A percentile compares a stretch with the other conserved stretches of the same genome.
These are phyloP conservation scores for Uria aalge DNA, from an alignment of 2,113 vertebrate genomes.

Conservation along the genomic window DNA sequence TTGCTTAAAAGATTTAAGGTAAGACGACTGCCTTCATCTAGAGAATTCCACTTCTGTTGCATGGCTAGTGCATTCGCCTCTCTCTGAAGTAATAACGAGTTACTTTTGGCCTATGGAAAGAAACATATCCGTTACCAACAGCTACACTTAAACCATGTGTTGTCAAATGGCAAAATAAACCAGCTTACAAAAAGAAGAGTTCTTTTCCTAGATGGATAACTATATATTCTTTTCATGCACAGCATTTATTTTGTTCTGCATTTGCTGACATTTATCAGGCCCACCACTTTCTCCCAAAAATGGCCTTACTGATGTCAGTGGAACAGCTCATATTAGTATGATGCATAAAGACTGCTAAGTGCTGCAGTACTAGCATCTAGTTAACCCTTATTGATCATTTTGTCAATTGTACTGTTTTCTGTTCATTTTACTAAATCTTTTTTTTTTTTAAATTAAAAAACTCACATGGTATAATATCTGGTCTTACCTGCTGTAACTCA, in stretches of 20 bases:
- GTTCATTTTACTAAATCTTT: background rate
- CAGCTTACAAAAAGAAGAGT: background rate
- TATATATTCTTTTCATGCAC: background rate
- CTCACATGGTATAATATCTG: background rate
- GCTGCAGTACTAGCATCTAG: accelerated
- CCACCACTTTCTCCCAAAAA: background rate
- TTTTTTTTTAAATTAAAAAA: background rate
- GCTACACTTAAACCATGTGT: background rate
- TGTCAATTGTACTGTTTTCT: background rate
- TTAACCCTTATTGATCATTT: background rate
- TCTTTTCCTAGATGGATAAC: background rate
- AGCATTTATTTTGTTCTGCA: background rate
- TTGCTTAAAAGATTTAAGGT: constrained; percentile 80
- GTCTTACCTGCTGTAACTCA: constrained; percentile 81
- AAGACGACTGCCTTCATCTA: constrained; percentile 77
- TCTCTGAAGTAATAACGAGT: constrained; percentile 78
- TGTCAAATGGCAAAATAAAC: background rate
- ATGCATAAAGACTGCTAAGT: background rate
- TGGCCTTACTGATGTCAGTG: background rate
- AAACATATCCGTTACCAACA: background rate
- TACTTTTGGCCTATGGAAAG: constrained; percentile 75
- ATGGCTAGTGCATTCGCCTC: constrained; percentile 79
- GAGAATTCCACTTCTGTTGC: constrained; percentile 80
- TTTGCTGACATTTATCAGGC: background rate
- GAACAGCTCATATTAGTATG: background rate